phyloP scores from a whole-genome alignment of 2,888 invertebrate species.

The Paralinhomoeus sp. region DNA sequence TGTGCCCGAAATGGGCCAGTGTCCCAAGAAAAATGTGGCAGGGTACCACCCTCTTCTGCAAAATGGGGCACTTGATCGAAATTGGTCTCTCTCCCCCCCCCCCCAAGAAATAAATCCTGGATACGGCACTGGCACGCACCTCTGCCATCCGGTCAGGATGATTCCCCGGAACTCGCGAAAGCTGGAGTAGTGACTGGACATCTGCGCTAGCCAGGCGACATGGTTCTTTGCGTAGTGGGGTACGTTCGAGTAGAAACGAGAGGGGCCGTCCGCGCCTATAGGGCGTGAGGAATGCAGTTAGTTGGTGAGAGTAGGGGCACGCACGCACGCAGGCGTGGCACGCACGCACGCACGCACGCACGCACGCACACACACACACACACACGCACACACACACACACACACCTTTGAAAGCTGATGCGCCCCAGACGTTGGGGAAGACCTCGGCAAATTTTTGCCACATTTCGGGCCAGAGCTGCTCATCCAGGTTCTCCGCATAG shows the following conservation, averaged over 20 bases:
- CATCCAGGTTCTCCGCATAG: constrained; percentile 21
- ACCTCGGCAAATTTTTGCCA: constrained; percentile 26
- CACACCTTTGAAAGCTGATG: constrained; percentile 43
- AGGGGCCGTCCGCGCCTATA: constrained; percentile 34
- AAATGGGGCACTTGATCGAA: too few relatives aligned
- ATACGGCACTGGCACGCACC: too few relatives aligned
- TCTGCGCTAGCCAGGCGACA: constrained; percentile 27
- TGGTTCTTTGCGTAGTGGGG: constrained; percentile 32
- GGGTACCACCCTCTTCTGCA: too few relatives aligned
- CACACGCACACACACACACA: neutral
- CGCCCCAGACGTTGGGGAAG: constrained; percentile 46
- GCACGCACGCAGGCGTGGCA: constrained; percentile 54
- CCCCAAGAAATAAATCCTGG: too few relatives aligned
- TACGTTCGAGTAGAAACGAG: constrained; percentile 28
- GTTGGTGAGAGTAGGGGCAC: too few relatives aligned
- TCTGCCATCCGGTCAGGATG: constrained; percentile 31
- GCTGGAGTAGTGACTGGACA: constrained; percentile 16
- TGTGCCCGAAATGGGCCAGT: too few relatives aligned
- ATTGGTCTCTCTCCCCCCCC: too few relatives aligned
- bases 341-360: too few relatives aligned
- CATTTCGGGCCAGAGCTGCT: constrained; percentile 14
- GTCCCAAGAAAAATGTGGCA: too few relatives aligned
- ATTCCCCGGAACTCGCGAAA: constrained; percentile 27
- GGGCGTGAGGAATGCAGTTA: too few relatives aligned
- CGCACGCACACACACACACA: constrained; percentile 38